Evolutionary conservation across 2,113 vertebrate species (phyloP).

Genomic region (Vicugna pacos): DNA sequence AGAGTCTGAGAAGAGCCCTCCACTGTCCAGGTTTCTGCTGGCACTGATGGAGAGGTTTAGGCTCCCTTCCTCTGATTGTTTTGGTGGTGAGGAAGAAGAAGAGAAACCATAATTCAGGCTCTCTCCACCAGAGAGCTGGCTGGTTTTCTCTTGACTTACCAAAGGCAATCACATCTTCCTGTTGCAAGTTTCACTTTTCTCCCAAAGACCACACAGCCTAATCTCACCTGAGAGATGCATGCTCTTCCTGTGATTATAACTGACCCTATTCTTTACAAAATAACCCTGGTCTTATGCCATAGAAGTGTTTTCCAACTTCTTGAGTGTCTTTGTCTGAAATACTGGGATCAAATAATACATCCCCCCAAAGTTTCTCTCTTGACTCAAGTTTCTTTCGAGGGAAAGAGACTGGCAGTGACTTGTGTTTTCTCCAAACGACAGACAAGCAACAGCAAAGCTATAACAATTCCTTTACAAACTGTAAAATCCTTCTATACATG

Average conservation of each 20-base stretch:
- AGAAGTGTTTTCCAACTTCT: background rate
- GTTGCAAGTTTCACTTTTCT: background rate
- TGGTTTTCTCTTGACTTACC: slow-evolving; percentile 11
- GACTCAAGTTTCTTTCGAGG: background rate
- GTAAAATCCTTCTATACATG: background rate
- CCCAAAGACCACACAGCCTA: background rate
- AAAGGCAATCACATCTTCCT: background rate
- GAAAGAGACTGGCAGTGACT: background rate
- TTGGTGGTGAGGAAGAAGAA: background rate
- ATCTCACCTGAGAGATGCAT: background rate
- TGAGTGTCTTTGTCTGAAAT: background rate
- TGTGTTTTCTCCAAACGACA: background rate
- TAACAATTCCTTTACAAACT: background rate
- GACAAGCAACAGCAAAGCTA: background rate
- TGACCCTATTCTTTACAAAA: background rate
- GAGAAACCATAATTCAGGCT: background rate
- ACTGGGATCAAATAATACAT: background rate
- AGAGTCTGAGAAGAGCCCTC: background rate
- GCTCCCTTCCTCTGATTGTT: background rate
- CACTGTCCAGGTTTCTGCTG: background rate
- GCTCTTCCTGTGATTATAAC: background rate
- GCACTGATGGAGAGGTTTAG: background rate
- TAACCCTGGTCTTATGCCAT: background rate
- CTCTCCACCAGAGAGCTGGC: background rate
- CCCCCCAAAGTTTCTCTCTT: background rate